A percentile compares a stretch with the other conserved stretches of the same genome.
Conservation (phyloP, 2,888 invertebrate genomes). For the Nycteola revayana region DNA sequence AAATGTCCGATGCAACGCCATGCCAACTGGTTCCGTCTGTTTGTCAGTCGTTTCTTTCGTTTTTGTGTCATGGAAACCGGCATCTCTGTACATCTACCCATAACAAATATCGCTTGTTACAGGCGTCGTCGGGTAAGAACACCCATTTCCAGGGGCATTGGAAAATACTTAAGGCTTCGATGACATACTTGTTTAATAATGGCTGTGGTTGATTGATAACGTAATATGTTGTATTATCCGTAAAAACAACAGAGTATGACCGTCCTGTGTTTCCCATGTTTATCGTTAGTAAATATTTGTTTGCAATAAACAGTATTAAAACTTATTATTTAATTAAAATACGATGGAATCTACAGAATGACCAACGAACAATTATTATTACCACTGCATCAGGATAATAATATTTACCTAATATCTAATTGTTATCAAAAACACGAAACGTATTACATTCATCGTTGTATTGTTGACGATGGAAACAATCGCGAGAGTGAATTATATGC, state of each 20-base stretch:
- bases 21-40: slow-evolving; percentile 56
- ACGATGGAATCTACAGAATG: too few species aligned
- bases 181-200: slow-evolving; percentile 2
- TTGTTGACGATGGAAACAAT: slow-evolving; percentile 43
- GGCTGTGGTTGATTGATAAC: slow-evolving; percentile 2
- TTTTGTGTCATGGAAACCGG: slow-evolving; percentile 55
- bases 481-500: slow-evolving; percentile 47
- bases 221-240: slow-evolving; percentile 15
- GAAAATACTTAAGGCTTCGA: slow-evolving; percentile 1
- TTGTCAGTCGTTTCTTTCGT: slow-evolving; percentile 43
- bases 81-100: slow-evolving; percentile 35
- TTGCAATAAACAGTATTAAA: background rate
- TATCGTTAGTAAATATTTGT: slow-evolving; percentile 34
- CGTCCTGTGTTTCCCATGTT: slow-evolving; percentile 33
- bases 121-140: too few species aligned
- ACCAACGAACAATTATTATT: too few species aligned
- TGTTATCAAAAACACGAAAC: background rate
- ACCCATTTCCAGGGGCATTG: background rate
- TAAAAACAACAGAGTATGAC: slow-evolving; percentile 29
- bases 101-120: slow-evolving; percentile 25
- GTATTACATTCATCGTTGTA: slow-evolving; percentile 35
- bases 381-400: too few species aligned
- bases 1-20: slow-evolving; percentile 48
- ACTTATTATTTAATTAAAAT: background rate
- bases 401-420: too few species aligned